Percentiles rank a stretch among this genome's conserved stretches.
Conservation (phyloP, 2,888 invertebrate genomes). For the Drepana falcataria region DNA sequence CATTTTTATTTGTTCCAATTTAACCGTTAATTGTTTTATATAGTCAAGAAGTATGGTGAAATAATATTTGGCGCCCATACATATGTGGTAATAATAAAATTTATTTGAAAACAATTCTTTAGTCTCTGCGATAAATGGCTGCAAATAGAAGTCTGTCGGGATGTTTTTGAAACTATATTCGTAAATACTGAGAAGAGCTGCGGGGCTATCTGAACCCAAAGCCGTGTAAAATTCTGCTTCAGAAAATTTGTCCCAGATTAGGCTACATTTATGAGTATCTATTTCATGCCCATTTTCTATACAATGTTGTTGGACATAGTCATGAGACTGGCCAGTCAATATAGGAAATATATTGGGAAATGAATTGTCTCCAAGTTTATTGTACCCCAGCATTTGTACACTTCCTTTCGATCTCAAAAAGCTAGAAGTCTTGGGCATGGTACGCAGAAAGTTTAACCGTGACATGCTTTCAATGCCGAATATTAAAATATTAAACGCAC, state of each 20-base stretch:
- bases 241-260: constrained; percentile 89
- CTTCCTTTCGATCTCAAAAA: constrained; percentile 79
- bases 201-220: constrained; percentile 87
- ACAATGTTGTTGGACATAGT: constrained; percentile 79
- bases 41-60: constrained; percentile 84
- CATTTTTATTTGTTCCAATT: constrained; percentile 75
- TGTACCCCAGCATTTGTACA: constrained; percentile 90
- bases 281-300: constrained; percentile 60
- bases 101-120: constrained; percentile 79
- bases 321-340: constrained; percentile 82
- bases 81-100: constrained; percentile 79
- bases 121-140: constrained; percentile 83
- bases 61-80: constrained; percentile 81
- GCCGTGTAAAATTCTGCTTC: constrained; percentile 83
- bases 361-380: constrained; percentile 94
- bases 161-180: constrained; percentile 73
- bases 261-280: constrained; percentile 84
- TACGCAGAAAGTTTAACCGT: constrained; percentile 87
- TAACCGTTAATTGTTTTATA: constrained; percentile 77
- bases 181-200: constrained; percentile 27
- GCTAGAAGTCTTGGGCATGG: constrained; percentile 84
- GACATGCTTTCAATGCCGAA: constrained; percentile 91
- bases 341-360: constrained; percentile 91
- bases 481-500: constrained; percentile 82
- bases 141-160: constrained; percentile 89